A percentile compares a stretch with the other conserved stretches of the same genome.
phyloP scores from a whole-genome alignment of 2,888 invertebrate genomes.

The Corythucha ciliata region DNA sequence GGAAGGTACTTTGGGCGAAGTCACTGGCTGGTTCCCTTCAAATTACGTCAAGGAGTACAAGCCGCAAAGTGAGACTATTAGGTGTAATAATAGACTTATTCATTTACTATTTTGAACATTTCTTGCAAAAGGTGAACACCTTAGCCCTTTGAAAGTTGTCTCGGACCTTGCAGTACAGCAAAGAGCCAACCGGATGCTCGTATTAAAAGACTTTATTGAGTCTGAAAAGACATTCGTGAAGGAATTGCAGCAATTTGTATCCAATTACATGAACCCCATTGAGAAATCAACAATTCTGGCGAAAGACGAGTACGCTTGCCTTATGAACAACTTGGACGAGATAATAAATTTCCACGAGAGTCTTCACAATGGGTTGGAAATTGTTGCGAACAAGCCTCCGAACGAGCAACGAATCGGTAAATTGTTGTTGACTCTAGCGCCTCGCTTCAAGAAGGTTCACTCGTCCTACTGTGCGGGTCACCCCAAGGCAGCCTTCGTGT shows the following conservation, averaged over 20 bases:
- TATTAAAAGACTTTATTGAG: constrained; percentile 81
- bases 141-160: constrained; percentile 31
- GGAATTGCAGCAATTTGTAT: constrained; percentile 75
- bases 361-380: constrained; percentile 68
- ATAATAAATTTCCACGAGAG: constrained; percentile 76
- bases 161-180: constrained; percentile 43
- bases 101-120: neutral
- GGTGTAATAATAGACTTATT: neutral
- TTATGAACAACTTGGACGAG: constrained; percentile 82
- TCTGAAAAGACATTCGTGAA: constrained; percentile 85
- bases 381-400: constrained; percentile 59
- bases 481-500: constrained; percentile 85
- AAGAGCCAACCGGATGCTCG: constrained; percentile 72
- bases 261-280: constrained; percentile 78
- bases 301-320: constrained; percentile 69
- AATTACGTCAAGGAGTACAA: constrained; percentile 91
- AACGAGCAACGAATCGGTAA: constrained; percentile 81
- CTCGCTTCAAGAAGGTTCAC: constrained; percentile 73
- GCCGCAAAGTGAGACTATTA: constrained; percentile 45
- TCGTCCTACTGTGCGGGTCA: constrained; percentile 85
- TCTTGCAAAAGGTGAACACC: too few species aligned
- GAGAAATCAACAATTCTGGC: constrained; percentile 61
- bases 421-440: constrained; percentile 76
- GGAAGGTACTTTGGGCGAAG: constrained; percentile 93
- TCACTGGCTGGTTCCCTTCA: constrained; percentile 97